A percentile compares a stretch with the other conserved stretches of the same genome.
Conservation (phyloP, 2,797 vertebrate species). For the Limnodromus scolopaceus region DNA sequence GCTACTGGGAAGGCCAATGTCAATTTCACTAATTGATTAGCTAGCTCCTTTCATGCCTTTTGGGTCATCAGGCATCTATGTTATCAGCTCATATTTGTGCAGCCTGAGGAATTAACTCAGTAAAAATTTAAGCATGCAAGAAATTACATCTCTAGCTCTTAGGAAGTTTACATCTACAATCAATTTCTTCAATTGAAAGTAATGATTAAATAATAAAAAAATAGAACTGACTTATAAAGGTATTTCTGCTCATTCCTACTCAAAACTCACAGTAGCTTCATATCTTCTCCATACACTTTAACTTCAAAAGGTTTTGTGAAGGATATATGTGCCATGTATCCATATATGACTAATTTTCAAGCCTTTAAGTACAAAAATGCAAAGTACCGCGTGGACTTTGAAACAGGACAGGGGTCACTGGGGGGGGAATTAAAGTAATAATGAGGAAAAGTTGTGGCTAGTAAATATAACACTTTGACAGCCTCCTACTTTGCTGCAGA, state of each 20-base stretch:
- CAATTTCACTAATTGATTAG: constrained; percentile 50
- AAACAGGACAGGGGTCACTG: not conserved
- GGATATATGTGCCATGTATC: not conserved
- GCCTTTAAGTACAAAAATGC: not conserved
- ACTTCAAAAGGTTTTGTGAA: not conserved
- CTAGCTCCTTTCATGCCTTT: not conserved
- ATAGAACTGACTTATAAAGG: not conserved
- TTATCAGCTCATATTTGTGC: not conserved
- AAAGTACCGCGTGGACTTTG: not conserved
- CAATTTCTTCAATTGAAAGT: not conserved
- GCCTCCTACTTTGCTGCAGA: not conserved
- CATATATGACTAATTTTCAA: not conserved
- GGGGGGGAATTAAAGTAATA: not conserved
- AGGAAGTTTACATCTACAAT: not conserved
- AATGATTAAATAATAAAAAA: not conserved
- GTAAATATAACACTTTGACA: not conserved
- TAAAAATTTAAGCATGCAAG: not conserved
- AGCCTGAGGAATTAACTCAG: not conserved
- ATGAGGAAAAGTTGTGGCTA: not conserved
- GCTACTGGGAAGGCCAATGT: not conserved
- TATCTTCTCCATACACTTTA: not conserved
- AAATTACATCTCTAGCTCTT: not conserved
- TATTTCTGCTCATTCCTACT: not conserved
- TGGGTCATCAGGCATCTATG: not conserved
- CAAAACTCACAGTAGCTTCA: not conserved